phyloP scores from a whole-genome alignment of 1,140 invertebrate genomes.

The Papilio polytes region DNA sequence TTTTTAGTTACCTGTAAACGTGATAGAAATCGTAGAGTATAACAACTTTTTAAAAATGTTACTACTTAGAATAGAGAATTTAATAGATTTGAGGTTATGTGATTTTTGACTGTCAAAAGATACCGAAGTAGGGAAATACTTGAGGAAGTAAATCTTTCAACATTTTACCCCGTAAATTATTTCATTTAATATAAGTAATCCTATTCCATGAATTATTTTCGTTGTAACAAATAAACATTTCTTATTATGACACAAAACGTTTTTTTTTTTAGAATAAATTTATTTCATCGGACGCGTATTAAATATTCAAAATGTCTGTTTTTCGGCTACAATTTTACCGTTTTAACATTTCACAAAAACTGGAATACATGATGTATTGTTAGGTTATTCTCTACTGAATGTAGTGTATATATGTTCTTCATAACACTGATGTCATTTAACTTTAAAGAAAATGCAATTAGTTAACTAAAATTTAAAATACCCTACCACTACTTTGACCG shows the following conservation, averaged over 20 bases:
- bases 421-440: neutral
- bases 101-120: too few species aligned
- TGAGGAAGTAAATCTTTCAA: neutral
- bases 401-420: neutral
- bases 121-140: neutral
- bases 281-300: conserved; percentile 15
- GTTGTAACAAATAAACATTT: neutral
- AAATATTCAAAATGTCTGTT: neutral
- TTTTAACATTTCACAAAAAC: conserved; percentile 5
- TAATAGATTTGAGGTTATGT: neutral
- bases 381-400: neutral
- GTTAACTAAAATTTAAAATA: too few species aligned
- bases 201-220: neutral
- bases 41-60: too few species aligned
- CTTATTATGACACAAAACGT: neutral
- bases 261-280: neutral
- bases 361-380: neutral
- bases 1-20: neutral
- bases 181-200: neutral
- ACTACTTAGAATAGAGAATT: neutral
- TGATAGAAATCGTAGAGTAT: too few species aligned
- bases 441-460: too few species aligned
- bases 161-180: neutral
- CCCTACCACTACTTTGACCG: too few species aligned
- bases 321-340: conserved; percentile 16